Evolutionary conservation across 2,888 invertebrate species (phyloP).

Genomic region (Thereva unica): DNA sequence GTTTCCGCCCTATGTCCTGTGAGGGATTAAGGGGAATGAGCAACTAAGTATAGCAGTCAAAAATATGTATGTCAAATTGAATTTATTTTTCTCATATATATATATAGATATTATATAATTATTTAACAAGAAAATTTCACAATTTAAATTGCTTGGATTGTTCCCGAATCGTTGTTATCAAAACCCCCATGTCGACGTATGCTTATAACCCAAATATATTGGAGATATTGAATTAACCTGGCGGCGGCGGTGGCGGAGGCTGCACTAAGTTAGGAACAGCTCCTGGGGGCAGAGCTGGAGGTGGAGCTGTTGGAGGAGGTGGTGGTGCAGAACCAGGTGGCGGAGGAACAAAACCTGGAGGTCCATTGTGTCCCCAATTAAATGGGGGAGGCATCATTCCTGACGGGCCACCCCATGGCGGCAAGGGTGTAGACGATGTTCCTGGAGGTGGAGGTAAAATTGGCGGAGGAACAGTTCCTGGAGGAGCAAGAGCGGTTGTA

Average conservation of each 20-base stretch:
- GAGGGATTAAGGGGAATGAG: no score
- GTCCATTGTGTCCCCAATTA: conserved; percentile 49
- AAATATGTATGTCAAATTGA: no score
- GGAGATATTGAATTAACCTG: conserved; percentile 46
- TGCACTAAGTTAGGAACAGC: conserved; percentile 62
- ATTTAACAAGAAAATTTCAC: no score
- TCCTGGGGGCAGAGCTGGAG: conserved; percentile 62
- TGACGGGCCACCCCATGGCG: conserved; percentile 41
- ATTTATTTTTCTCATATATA: no score
- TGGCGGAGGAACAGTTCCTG: conserved; percentile 49
- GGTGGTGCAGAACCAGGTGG: conserved; percentile 60
- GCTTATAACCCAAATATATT: no score
- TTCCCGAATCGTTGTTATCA: neutral
- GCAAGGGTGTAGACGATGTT: conserved; percentile 50
- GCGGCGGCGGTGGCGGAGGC: conserved; percentile 70
- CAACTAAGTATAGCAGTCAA: no score
- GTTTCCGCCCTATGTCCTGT: no score
- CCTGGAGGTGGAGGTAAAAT: conserved; percentile 57
- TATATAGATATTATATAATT: no score
- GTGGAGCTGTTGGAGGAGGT: conserved; percentile 61
- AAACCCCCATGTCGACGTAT: neutral
- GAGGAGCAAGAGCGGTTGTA: conserved; percentile 59
- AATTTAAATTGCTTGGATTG: no score
- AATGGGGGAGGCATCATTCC: conserved; percentile 46
- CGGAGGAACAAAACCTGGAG: conserved; percentile 50